phyloP scores from a whole-genome alignment of 1,140 invertebrate species.

The Eriocheir sinensis region DNA sequence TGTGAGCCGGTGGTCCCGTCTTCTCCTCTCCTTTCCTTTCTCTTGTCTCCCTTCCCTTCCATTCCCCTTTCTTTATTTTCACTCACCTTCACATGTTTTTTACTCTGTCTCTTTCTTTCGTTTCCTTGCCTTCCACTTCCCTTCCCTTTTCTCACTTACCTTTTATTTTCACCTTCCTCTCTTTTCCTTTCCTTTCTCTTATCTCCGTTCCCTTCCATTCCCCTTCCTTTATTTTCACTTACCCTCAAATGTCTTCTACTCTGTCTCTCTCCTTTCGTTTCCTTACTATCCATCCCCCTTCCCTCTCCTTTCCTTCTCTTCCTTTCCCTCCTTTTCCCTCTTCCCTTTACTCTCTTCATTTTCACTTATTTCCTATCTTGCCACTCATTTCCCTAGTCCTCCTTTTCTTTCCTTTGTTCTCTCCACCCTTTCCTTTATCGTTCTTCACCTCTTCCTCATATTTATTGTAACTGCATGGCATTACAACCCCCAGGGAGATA shows the following conservation, averaged over 20 bases:
- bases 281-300: not conserved
- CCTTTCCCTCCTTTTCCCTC: not conserved
- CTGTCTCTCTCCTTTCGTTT: not conserved
- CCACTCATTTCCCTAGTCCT: not conserved
- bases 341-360: not conserved
- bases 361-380: not conserved
- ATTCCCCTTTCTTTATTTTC: not conserved
- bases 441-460: not conserved
- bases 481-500: too few species aligned
- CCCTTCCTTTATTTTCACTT: not conserved
- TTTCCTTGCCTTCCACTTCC: not conserved
- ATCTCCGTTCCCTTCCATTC: not conserved
- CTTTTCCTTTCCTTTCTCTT: not conserved
- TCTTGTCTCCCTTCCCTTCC: not conserved
- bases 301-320: not conserved
- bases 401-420: not conserved
- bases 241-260: not conserved
- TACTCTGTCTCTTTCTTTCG: not conserved
- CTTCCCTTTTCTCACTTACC: not conserved
- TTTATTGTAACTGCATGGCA: too few species aligned
- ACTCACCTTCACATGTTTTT: not conserved
- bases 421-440: not conserved
- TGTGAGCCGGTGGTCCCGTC: too few species aligned
- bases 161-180: not conserved
- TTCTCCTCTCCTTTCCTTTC: not conserved